Evolutionary conservation across 2,113 vertebrate species (phyloP).

Genomic region (Alligator sinensis): DNA sequence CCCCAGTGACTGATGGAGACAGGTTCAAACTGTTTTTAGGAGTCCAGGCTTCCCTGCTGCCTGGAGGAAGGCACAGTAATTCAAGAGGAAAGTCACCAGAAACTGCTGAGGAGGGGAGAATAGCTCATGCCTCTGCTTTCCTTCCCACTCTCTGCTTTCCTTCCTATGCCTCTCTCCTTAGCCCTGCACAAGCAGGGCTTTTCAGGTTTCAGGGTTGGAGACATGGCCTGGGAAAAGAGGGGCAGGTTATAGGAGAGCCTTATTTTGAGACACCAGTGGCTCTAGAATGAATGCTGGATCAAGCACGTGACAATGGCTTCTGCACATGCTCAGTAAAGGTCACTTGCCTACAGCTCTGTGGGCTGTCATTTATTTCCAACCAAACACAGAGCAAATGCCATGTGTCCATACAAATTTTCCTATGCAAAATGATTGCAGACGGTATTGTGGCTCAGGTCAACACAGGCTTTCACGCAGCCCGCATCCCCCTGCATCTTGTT

Average conservation of each 20-base stretch:
- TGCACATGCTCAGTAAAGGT: background rate
- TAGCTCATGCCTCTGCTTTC: background rate
- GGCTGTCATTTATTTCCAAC: no score
- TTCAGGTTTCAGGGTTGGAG: background rate
- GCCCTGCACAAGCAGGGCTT: background rate
- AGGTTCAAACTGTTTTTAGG: background rate
- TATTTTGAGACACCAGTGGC: background rate
- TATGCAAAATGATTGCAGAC: background rate
- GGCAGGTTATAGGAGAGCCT: background rate
- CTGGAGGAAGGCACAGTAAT: background rate
- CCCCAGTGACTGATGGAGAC: background rate
- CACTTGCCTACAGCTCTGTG: background rate
- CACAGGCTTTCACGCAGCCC: background rate
- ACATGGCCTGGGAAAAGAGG: background rate
- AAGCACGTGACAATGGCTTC: background rate
- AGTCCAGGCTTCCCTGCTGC: background rate
- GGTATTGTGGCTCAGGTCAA: background rate
- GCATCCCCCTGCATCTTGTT: background rate
- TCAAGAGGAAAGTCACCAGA: background rate
- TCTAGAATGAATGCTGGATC: background rate
- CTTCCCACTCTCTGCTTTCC: no score
- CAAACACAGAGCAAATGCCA: background rate
- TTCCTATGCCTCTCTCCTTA: background rate
- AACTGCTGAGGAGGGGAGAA: background rate
- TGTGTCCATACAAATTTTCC: background rate